A percentile compares a stretch with the other conserved stretches of the same genome.
phyloP scores from a whole-genome alignment of 2,113 vertebrate species.

The Perccottus glenii region DNA sequence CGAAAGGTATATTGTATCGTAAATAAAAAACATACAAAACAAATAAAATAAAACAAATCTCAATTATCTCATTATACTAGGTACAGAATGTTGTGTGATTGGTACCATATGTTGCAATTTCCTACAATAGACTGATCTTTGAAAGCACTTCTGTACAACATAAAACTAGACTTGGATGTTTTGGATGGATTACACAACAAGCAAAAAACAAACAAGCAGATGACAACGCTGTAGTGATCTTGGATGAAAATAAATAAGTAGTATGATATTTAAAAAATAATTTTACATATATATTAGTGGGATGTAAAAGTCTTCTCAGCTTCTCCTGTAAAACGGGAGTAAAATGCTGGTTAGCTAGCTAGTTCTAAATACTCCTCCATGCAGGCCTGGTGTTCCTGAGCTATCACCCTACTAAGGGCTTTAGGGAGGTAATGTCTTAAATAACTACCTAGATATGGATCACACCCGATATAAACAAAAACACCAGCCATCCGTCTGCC shows the following conservation, averaged over 20 bases:
- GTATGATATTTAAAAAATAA: constrained; percentile 67
- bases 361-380: constrained; percentile 70
- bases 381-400: constrained; percentile 66
- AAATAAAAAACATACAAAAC: constrained; percentile 26
- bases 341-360: constrained; percentile 76
- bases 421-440: constrained; percentile 67
- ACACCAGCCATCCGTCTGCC: constrained; percentile 54
- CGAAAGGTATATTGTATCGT: constrained; percentile 37
- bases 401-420: constrained; percentile 45
- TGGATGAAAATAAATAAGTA: constrained; percentile 82
- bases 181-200: too few relatives aligned
- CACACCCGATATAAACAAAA: constrained; percentile 56
- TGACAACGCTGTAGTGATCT: constrained; percentile 54
- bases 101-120: constrained; percentile 28
- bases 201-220: too few relatives aligned
- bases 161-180: constrained; percentile 40
- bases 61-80: constrained; percentile 35
- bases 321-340: constrained; percentile 83
- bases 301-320: constrained; percentile 73
- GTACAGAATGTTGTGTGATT: constrained; percentile 38
- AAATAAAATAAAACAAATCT: constrained; percentile 42
- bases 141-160: constrained; percentile 50
- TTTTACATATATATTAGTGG: constrained; percentile 82
- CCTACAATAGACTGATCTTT: constrained; percentile 34
- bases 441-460: constrained; percentile 67